Evolutionary conservation across 1,140 invertebrate species (phyloP).

Genomic region (Dendroctonus ponderosae): DNA sequence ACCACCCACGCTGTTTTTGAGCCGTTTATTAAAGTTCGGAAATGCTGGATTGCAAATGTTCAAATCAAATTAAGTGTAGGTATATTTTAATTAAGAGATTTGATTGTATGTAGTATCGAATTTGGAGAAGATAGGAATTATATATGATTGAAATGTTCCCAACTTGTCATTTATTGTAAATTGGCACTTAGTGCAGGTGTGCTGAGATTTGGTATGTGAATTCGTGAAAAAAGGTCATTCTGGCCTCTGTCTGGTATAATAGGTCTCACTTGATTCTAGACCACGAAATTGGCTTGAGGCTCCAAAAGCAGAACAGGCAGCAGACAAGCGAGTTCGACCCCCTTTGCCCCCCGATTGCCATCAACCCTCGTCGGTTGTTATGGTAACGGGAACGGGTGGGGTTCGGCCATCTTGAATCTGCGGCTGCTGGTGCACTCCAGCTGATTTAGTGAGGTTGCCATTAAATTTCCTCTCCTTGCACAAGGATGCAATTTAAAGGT

Average conservation of each 20-base stretch:
- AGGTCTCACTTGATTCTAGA: slow-evolving; percentile 18
- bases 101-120: too few relatives aligned
- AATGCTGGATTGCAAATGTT: too few relatives aligned
- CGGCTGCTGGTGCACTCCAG: slow-evolving; percentile 24
- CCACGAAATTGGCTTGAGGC: slow-evolving; percentile 23
- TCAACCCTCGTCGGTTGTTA: slow-evolving; percentile 41
- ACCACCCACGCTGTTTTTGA: too few relatives aligned
- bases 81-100: too few relatives aligned
- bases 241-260: slow-evolving; percentile 13
- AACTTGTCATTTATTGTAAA: too few relatives aligned
- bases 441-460: slow-evolving; percentile 30
- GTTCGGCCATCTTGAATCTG: slow-evolving; percentile 31
- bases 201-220: too few relatives aligned
- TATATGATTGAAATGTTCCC: too few relatives aligned
- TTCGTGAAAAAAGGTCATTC: neutral
- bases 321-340: slow-evolving; percentile 35
- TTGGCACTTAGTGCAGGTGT: too few relatives aligned
- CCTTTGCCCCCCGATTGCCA: neutral
- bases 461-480: slow-evolving; percentile 27
- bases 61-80: too few relatives aligned
- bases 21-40: too few relatives aligned
- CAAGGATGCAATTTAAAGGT: slow-evolving; percentile 23
- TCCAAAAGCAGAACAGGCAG: slow-evolving; percentile 2
- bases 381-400: slow-evolving; percentile 40
- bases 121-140: too few relatives aligned